Evolutionary conservation across 2,113 vertebrate species (phyloP).

Genomic region (Phocoena sinus): DNA sequence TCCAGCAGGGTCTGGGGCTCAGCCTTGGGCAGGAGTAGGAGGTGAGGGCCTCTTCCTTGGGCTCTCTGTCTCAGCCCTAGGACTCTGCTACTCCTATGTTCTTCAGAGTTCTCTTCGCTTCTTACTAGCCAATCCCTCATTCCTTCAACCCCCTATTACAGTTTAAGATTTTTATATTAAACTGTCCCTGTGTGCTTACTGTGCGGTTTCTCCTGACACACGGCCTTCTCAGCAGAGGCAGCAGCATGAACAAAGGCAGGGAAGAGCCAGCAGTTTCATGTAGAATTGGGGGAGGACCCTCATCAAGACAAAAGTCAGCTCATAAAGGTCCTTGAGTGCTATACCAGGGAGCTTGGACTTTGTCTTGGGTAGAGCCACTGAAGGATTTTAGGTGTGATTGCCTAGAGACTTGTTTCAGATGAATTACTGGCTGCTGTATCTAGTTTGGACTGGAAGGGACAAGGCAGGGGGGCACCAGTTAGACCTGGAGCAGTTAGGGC

Average conservation of each 20-base stretch:
- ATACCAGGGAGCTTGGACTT: neutral
- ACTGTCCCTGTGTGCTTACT: neutral
- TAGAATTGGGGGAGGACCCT: neutral
- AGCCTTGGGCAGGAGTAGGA: neutral
- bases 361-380: neutral
- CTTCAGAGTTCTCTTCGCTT: neutral
- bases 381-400: neutral
- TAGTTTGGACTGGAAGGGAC: neutral
- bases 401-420: neutral
- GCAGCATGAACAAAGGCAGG: neutral
- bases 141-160: neutral
- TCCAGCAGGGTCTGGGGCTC: neutral
- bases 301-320: neutral
- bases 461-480: neutral
- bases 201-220: neutral
- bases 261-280: neutral
- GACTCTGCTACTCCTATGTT: neutral
- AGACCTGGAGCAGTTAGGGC: neutral
- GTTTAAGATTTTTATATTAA: neutral
- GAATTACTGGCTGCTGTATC: neutral
- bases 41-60: neutral
- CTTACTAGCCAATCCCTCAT: neutral
- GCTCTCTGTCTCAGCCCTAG: neutral
- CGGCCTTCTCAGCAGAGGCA: neutral
- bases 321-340: neutral